Percentiles rank a stretch among this genome's conserved stretches.
Conservation (phyloP, 2,888 invertebrate species). For the Oxyteleia sp. region DNA sequence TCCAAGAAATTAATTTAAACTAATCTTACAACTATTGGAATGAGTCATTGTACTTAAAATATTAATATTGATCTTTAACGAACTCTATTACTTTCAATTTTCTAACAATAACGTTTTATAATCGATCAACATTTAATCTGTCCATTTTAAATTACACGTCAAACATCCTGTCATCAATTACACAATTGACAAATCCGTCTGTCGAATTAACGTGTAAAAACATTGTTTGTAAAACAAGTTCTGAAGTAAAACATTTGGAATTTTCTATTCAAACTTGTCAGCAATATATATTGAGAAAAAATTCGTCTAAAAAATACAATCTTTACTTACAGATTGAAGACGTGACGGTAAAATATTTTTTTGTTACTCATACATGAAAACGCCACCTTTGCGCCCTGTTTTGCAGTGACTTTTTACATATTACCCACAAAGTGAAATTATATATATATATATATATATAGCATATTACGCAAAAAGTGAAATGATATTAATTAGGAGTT, state of each 20-base stretch:
- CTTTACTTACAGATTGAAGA: too few relatives aligned
- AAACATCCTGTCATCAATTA: constrained; percentile 1
- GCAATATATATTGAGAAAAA: neutral
- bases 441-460: too few relatives aligned
- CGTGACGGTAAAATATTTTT: too few relatives aligned
- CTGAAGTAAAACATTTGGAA: constrained; percentile 16
- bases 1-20: constrained; percentile 18
- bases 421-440: too few relatives aligned
- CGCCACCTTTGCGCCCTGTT: too few relatives aligned
- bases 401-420: too few relatives aligned
- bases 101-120: neutral
- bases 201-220: constrained; percentile 3
- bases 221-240: constrained; percentile 9
- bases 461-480: too few relatives aligned
- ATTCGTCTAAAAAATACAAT: too few relatives aligned
- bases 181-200: constrained; percentile 1
- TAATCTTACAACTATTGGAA: constrained; percentile 4
- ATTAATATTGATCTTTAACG: constrained; percentile 4
- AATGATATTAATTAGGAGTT: too few relatives aligned
- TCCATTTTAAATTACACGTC: constrained; percentile 18
- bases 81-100: constrained; percentile 18
- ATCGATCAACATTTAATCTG: neutral
- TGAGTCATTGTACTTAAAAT: neutral
- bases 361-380: too few relatives aligned
- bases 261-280: constrained; percentile 9